phyloP scores from a whole-genome alignment of 2,797 vertebrate species.

The Echeneis naucrates region DNA sequence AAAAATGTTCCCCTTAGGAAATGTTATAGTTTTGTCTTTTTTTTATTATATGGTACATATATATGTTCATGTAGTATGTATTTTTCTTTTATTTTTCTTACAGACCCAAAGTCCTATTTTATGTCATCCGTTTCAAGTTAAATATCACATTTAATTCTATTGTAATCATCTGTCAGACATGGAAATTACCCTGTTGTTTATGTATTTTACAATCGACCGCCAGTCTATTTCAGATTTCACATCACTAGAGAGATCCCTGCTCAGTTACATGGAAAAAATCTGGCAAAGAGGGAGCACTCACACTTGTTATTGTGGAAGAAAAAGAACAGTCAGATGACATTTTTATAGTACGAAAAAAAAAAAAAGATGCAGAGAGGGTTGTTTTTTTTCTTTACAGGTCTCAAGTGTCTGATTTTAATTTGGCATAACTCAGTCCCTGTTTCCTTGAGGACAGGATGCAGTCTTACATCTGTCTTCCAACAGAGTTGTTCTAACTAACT shows the following conservation, averaged over 20 bases:
- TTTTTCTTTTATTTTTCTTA: not conserved
- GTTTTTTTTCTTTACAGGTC: constrained; percentile 27
- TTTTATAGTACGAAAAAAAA: constrained; percentile 13
- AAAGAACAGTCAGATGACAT: not conserved
- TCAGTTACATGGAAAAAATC: constrained; percentile 34
- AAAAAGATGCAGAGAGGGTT: not conserved
- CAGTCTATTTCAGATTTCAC: constrained; percentile 25
- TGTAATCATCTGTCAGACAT: not conserved
- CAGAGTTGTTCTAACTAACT: constrained; percentile 33
- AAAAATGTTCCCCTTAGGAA: not conserved
- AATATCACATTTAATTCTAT: not conserved
- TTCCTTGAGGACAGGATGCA: constrained; percentile 48
- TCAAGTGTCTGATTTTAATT: constrained; percentile 49
- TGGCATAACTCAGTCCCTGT: constrained; percentile 33
- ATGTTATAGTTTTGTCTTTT: not conserved
- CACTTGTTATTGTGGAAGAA: constrained; percentile 66
- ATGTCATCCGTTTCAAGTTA: not conserved
- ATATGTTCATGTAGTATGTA: not conserved
- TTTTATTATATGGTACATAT: too few species aligned
- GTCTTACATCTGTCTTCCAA: constrained; percentile 32
- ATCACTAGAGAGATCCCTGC: constrained; percentile 55
- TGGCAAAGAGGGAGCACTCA: constrained; percentile 32
- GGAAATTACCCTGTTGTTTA: constrained; percentile 18
- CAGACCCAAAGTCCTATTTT: not conserved
- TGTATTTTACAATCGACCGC: constrained; percentile 24